Base-by-base conservation (phyloP, 2,888 invertebrate genomes). In the Aphodius sticticus region DNA sequence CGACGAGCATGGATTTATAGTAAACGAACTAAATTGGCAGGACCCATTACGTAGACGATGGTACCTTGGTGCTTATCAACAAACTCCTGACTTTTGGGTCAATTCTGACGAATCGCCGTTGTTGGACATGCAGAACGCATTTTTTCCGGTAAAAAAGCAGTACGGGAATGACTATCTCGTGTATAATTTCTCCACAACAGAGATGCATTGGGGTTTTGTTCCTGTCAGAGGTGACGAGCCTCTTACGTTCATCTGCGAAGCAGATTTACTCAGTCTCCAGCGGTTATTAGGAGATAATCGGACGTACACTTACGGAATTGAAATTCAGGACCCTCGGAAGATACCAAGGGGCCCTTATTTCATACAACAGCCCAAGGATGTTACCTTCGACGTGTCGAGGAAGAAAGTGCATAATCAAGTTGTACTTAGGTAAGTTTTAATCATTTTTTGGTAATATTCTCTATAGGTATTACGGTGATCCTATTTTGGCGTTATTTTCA, bases 271-370 rank as follows among this genome's bases (percentile, higher is more conserved):
- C 81, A 92, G 93, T 83, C 90, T 96, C 80, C 93, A 93, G 83
- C 93, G 95, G 86, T 89, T 95, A 74, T 91, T 93, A 77, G 92
- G 92, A 84, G 95, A 96, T 85, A 93, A 94, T 83, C 92, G 97
- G 76, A 94, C 95, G 70, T 96, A 95, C 86, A 95, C 95, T 71
- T 98, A 97, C 89, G 98, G 98, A 0, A 88, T 96, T 77, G 95
- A 96, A 86, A 93, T 96, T 72, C 93, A 91, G 83, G 95, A 98
- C 88, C 94, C 95, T 0, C 93, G 93, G 81, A 93, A 93, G 85
- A 94, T 98, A 83, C 96, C 97, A 0, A 91, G 95, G 83, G 98
- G 98, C 0, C 99, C 99, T 4, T 95, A 92, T 86, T 97, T 99
- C 86, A 94, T 95, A 7, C 93, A 94, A 85, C 96, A 98, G 87